Conservation (phyloP, 2,888 invertebrate species). For the Caenorhabditis uteleia region DNA sequence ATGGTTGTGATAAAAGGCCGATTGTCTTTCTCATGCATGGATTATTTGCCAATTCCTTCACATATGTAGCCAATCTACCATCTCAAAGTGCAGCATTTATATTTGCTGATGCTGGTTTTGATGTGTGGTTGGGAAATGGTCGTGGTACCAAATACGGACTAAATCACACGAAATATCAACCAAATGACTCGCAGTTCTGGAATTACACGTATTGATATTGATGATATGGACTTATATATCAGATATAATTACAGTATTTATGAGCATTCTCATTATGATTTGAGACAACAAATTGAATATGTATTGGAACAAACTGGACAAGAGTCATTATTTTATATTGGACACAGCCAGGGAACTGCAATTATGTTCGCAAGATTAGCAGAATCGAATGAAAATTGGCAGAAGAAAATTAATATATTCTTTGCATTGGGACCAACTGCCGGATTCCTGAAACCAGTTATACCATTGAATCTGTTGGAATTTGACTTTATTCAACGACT, state of each 20-base stretch:
- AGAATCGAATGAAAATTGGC: conserved; percentile 22
- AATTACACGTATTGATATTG: conserved; percentile 14
- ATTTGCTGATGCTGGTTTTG: conserved; percentile 40
- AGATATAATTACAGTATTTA: conserved; percentile 13
- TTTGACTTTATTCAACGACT: conserved; percentile 6
- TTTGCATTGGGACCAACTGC: conserved; percentile 39
- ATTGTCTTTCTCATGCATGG: conserved; percentile 34
- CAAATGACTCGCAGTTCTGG: conserved; percentile 20
- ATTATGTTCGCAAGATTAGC: conserved; percentile 32
- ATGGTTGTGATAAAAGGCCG: conserved; percentile 17
- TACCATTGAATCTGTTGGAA: conserved; percentile 17
- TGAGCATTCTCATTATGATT: conserved; percentile 24
- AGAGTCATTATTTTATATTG: conserved; percentile 25
- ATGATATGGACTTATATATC: neutral
- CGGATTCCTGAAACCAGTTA: conserved; percentile 21
- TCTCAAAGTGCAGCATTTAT: conserved; percentile 28
- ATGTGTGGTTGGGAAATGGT: conserved; percentile 39
- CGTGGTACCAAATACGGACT: conserved; percentile 27
- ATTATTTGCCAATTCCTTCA: conserved; percentile 17
- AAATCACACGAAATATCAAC: no score
- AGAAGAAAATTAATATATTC: conserved; percentile 27
- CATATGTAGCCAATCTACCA: conserved; percentile 25
- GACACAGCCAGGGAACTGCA: conserved; percentile 36
- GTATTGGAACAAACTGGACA: conserved; percentile 19
- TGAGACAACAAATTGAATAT: conserved; percentile 34